Evolutionary conservation across 2,888 invertebrate genomes (phyloP), one percentile per base, ranked within the genome.

Genomic region (Choreutis nemorana): DNA sequence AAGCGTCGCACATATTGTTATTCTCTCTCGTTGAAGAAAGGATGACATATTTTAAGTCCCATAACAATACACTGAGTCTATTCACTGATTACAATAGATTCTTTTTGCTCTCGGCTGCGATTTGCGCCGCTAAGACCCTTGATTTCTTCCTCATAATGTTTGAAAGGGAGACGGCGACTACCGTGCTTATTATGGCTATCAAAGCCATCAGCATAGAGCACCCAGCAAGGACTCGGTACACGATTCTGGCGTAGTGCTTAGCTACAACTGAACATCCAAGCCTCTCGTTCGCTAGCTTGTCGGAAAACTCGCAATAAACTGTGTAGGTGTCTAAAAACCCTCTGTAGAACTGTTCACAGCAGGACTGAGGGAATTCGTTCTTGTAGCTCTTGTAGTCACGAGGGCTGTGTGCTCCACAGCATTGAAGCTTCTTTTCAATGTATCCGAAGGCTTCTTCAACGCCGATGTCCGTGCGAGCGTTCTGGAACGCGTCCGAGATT

Each of bases 341-440:
- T 0, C 65, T 64, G 35, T 66, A 70, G 41, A 65, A 68, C 0
- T 58, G 61, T 16, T 77, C 75, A 36, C 77, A 78, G 48, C 77
- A 78, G 0, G 77, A 73, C 21, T 48, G 37, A 0, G 77, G 77
- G 48, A 78, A 73, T 13, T 64, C 65, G 0, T 41, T 31, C 39
- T 63, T 66, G 66, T 65, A 61, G 30, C 57, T 64, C 36, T 62
- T 66, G 50, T 78, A 78, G 31, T 78, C 75, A 4, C 77, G 48
- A 0, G 77, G 75, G 2, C 63, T 55, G 1, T 60, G 62, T 0
- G 75, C 70, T 0, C 77, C 77, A 27, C 77, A 78, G 45, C 77
- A 78, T 21, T 75, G 73, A 27, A 71, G 36, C 12, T 66, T 61
- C 34, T 53, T 62, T 45, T 78, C 77, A 20, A 78, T 50, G 1